Conservation (phyloP, 2,797 vertebrate species). For the Taeniopygia guttata region DNA sequence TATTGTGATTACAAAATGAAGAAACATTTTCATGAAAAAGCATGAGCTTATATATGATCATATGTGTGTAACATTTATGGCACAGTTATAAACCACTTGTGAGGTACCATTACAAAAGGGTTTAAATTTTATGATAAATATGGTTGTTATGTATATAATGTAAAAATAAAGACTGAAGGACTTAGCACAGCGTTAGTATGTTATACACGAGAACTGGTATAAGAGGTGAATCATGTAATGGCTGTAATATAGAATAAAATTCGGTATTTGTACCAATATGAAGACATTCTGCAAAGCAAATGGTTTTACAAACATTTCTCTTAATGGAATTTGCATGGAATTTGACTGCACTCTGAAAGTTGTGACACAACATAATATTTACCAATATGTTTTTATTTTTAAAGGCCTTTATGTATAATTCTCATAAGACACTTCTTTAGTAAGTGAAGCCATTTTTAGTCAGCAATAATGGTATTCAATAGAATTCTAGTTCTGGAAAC, state of each 20-base stretch:
- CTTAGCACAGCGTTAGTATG: not conserved
- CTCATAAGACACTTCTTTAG: not conserved
- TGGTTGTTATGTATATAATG: not conserved
- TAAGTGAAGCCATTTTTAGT: slow-evolving; percentile 6
- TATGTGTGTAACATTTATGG: not conserved
- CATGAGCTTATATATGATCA: not conserved
- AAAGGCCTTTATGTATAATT: not conserved
- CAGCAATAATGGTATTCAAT: not conserved
- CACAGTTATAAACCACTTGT: not conserved
- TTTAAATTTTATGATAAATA: not conserved
- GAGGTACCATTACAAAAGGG: not conserved
- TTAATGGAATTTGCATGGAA: not conserved
- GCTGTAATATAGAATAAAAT: not conserved
- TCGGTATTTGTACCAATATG: not conserved
- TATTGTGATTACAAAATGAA: slow-evolving; percentile 30
- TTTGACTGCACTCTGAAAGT: not conserved
- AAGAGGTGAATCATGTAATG: not conserved
- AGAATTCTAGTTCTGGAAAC: not conserved
- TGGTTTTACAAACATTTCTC: not conserved
- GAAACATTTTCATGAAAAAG: slow-evolving; percentile 38
- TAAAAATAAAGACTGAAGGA: not conserved
- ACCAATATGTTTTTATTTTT: slow-evolving; percentile 12
- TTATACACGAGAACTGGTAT: not conserved
- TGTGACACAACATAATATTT: not conserved
- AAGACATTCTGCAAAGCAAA: not conserved